phyloP scores from a whole-genome alignment of 2,888 invertebrate species.

The Pediacus dermestoides region DNA sequence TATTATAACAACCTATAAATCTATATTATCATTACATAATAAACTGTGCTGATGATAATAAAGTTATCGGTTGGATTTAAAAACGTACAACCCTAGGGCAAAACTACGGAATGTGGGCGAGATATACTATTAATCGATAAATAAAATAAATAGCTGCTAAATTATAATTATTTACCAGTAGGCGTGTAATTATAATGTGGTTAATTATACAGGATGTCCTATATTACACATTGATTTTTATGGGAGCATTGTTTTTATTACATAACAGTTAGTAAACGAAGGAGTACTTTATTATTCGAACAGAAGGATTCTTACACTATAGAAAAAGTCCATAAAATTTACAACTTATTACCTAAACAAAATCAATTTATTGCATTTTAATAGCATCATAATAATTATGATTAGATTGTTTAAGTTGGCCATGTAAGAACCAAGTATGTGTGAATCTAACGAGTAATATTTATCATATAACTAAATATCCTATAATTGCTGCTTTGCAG shows the following conservation, averaged over 20 bases:
- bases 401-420: conserved; percentile 12
- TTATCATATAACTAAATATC: conserved; percentile 15
- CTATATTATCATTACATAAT: conserved; percentile 9
- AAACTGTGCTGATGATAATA: conserved; percentile 7
- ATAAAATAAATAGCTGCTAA: conserved; percentile 8
- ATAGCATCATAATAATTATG: conserved; percentile 21
- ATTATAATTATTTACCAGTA: conserved; percentile 3
- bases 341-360: conserved; percentile 4
- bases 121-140: conserved; percentile 10
- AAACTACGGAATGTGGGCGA: conserved; percentile 4
- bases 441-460: conserved; percentile 18
- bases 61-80: conserved; percentile 7
- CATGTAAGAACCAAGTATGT: conserved; percentile 13
- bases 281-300: no score
- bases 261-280: no score
- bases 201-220: no score
- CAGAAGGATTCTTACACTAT: no score
- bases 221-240: no score
- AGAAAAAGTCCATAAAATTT: conserved; percentile 1
- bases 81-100: conserved; percentile 11
- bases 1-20: no score
- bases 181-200: conserved; percentile 4
- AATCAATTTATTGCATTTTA: conserved; percentile 24
- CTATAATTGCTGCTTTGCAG: conserved; percentile 12
- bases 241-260: no score